phyloP scores from a whole-genome alignment of 2,797 vertebrate genomes.

The Diglossa cyanea region DNA sequence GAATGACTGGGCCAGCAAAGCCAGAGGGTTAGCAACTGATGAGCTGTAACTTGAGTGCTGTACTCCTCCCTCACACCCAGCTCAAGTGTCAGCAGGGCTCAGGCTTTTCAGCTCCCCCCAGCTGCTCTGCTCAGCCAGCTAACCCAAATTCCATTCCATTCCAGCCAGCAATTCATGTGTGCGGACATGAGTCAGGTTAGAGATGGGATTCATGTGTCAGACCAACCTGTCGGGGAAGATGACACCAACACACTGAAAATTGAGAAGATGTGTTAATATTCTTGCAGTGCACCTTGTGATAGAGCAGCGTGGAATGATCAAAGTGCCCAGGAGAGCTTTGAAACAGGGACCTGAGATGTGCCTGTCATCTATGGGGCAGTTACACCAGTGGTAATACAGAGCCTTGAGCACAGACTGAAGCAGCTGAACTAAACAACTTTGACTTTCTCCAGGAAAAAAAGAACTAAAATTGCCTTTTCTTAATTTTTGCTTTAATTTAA shows the following conservation, averaged over 20 bases:
- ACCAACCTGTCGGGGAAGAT: not conserved
- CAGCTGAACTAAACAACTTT: not conserved
- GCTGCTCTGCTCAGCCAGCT: not conserved
- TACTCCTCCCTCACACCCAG: not conserved
- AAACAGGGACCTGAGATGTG: not conserved
- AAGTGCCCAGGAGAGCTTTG: not conserved
- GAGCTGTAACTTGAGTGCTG: not conserved
- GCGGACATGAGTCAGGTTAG: not conserved
- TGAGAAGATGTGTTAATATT: not conserved
- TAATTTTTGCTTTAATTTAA: not conserved
- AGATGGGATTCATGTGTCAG: rapidly evolving
- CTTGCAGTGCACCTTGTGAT: not conserved
- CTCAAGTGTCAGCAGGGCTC: not conserved
- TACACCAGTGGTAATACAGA: not conserved
- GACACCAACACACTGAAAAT: not conserved
- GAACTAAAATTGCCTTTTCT: not conserved
- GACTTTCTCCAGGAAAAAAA: not conserved
- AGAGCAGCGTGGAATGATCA: rapidly evolving
- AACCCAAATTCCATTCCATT: not conserved
- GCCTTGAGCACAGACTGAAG: not conserved
- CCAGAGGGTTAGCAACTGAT: not conserved
- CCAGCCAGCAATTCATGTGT: not conserved
- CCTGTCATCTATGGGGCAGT: not conserved
- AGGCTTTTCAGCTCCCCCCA: not conserved
- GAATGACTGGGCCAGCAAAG: not conserved